A percentile compares a stretch with the other conserved stretches of the same genome.
Conservation (phyloP, 1,140 invertebrate species). For the Physella acuta region DNA sequence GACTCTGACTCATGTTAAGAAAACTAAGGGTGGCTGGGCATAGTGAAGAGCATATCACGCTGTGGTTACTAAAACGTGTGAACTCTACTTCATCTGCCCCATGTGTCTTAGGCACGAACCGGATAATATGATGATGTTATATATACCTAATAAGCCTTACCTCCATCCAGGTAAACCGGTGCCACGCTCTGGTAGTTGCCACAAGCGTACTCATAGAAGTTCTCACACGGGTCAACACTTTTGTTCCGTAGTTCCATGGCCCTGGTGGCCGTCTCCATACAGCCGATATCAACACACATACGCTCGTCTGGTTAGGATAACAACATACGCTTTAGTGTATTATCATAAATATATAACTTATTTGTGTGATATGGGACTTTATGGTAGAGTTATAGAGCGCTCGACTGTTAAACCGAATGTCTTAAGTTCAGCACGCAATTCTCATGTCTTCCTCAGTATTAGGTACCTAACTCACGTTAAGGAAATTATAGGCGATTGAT, state of each 20-base stretch:
- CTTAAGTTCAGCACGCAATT: too few relatives aligned
- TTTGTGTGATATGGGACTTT: background rate
- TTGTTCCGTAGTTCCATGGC: conserved; percentile 55
- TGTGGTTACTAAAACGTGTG: too few relatives aligned
- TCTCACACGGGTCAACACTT: conserved; percentile 63
- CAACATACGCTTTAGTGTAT: too few relatives aligned
- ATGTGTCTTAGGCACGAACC: too few relatives aligned
- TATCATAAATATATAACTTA: background rate
- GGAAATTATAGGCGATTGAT: background rate
- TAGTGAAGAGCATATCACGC: too few relatives aligned
- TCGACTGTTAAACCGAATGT: background rate
- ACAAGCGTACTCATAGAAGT: conserved; percentile 66
- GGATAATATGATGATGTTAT: too few relatives aligned
- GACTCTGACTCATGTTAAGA: too few relatives aligned
- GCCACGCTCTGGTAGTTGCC: conserved; percentile 48
- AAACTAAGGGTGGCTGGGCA: too few relatives aligned
- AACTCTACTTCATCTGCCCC: too few relatives aligned
- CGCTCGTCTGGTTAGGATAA: too few relatives aligned
- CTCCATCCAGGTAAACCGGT: background rate
- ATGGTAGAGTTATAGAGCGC: background rate
- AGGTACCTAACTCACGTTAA: background rate
- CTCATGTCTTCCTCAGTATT: background rate
- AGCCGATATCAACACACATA: conserved; percentile 28
- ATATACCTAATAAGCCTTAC: too few relatives aligned
- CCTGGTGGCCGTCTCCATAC: conserved; percentile 42